phyloP scores from a whole-genome alignment of 2,888 invertebrate species.

The Syrphus vitripennis region DNA sequence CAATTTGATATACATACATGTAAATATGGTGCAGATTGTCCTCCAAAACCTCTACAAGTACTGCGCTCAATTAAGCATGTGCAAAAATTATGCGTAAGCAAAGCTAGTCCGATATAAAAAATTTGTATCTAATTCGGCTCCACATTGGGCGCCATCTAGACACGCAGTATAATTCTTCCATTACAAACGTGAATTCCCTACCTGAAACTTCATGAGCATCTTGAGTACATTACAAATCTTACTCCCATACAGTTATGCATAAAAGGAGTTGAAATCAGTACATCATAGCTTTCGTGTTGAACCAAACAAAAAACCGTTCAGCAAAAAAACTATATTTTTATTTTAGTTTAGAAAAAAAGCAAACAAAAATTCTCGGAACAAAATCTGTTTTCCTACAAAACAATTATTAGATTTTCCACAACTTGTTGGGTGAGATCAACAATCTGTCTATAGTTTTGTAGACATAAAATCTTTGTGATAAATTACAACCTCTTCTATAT shows the following conservation, averaged over 20 bases:
- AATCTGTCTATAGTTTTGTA: conserved; percentile 21
- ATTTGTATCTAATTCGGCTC: background rate
- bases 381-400: background rate
- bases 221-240: too few species aligned
- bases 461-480: conserved; percentile 47
- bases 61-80: background rate
- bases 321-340: background rate
- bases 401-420: conserved; percentile 17
- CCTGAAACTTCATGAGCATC: too few species aligned
- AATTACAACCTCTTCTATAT: conserved; percentile 68
- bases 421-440: conserved; percentile 43
- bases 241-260: too few species aligned
- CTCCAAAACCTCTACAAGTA: background rate
- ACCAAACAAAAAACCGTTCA: too few species aligned
- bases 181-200: too few species aligned
- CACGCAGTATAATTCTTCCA: too few species aligned
- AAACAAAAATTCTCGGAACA: background rate
- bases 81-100: background rate
- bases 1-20: background rate
- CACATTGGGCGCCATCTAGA: background rate
- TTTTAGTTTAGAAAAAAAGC: background rate
- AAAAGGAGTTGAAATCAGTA: too few species aligned
- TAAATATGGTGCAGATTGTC: background rate
- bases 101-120: background rate
- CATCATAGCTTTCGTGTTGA: too few species aligned